phyloP scores from a whole-genome alignment of 2,113 vertebrate species.

The Notiomystis cincta region DNA sequence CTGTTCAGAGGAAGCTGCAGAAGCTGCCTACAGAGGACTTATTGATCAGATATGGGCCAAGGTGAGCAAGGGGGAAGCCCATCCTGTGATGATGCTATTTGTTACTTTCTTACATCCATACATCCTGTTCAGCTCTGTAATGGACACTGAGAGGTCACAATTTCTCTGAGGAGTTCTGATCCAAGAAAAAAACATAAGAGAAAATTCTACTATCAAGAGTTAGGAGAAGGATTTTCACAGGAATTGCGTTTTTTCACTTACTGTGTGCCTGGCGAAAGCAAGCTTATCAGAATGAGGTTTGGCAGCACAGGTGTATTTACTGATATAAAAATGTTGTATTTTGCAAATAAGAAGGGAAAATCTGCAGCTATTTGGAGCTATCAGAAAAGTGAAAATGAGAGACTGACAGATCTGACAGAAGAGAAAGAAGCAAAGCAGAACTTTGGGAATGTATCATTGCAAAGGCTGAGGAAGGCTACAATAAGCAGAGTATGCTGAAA shows the following conservation, averaged over 20 bases:
- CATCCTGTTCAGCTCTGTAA: not conserved
- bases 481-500: not conserved
- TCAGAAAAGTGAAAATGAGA: not conserved
- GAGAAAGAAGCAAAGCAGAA: not conserved
- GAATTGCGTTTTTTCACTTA: not conserved
- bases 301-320: not conserved
- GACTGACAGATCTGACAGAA: not conserved
- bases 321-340: not conserved
- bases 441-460: not conserved
- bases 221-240: not conserved
- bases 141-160: not conserved
- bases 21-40: not conserved
- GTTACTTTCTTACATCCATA: not conserved
- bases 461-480: not conserved
- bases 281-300: not conserved
- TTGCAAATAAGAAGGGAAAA: not conserved
- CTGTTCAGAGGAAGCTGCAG: not conserved
- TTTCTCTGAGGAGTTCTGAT: not conserved
- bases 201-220: not conserved
- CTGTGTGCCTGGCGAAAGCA: not conserved
- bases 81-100: not conserved
- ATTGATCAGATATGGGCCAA: constrained; percentile 43
- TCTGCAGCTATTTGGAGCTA: not conserved
- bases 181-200: not conserved
- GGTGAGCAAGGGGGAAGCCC: constrained; percentile 37